Evolutionary conservation across 2,888 invertebrate genomes (phyloP).

Genomic region (Drosophila atroscutellata): DNA sequence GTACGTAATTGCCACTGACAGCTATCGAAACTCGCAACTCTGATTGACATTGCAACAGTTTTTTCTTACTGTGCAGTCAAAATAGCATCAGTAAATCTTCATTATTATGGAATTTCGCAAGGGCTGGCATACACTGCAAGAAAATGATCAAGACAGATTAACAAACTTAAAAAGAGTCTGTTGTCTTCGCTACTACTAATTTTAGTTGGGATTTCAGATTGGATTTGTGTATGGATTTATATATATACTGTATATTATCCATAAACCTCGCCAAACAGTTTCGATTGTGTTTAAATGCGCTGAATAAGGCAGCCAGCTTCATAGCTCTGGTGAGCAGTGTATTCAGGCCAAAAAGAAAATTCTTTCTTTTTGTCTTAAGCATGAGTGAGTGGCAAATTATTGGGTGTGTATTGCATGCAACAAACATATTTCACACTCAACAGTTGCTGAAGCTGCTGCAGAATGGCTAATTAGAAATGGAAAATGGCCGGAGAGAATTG

Average conservation of each 20-base stretch:
- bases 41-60: slow-evolving; percentile 42
- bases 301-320: background rate
- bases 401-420: slow-evolving; percentile 6
- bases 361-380: background rate
- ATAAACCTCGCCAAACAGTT: background rate
- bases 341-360: background rate
- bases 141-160: no score
- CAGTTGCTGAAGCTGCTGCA: slow-evolving; percentile 5
- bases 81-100: slow-evolving; percentile 2
- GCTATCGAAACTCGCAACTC: slow-evolving; percentile 33
- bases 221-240: no score
- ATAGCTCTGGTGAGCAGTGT: background rate
- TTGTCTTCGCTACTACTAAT: background rate
- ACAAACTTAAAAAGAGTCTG: background rate
- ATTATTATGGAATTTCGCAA: slow-evolving; percentile 7
- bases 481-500: background rate
- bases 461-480: slow-evolving; percentile 1
- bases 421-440: slow-evolving; percentile 19
- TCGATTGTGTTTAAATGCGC: background rate
- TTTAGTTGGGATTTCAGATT: background rate
- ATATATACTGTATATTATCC: no score
- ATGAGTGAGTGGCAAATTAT: slow-evolving; percentile 6
- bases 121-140: background rate
- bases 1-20: slow-evolving; percentile 71
- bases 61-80: background rate